Evolutionary conservation across 2,888 invertebrate species (phyloP), one percentile per base, ranked within the genome.

Genomic region (Agrochola macilenta): DNA sequence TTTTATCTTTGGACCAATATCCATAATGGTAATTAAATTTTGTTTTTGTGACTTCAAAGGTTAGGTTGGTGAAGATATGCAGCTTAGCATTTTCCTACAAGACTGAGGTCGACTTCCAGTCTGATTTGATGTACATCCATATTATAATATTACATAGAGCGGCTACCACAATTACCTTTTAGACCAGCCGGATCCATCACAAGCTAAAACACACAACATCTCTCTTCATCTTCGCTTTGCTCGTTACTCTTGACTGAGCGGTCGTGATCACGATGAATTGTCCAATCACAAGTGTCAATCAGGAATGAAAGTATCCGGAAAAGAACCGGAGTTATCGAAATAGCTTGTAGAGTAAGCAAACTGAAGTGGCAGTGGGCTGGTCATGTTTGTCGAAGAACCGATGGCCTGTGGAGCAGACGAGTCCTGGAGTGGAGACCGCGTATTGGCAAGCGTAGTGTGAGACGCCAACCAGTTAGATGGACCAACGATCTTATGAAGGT

Each of bases 131-230:
- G 57, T n/a, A 12, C 0, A n/a, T n/a, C n/a, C 57, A n/a, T 57
- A 57, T 54, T 54, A 54, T 54, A 54, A n/a, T 57, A n/a, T n/a
- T n/a, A 57, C 54, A 57, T 11, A 57, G 54, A 57, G 5, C 54
- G 4, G 54, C n/a, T 57, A n/a, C n/a, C n/a, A 57, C 57, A 57
- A n/a, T 49, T 17, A 78, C 68, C 17, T 39, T 54, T 17, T 57
- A 4, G 30, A 61, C n/a, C 7, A 61, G 30, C n/a, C 9, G 52
- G 52, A 75, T 52, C 5, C 46, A 72, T 35, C 20, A 5, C n/a
- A 30, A 72, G n/a, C 12, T 5, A 57, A 57, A 57, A n/a, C 12
- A 57, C 12, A 57, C n/a, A 57, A 57, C 11, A 57, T 57, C n/a
- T n/a, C 54, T 17, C 8, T 8, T 64, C 63, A 23, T 63, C 4